A percentile compares a stretch with the other conserved stretches of the same genome.
Conservation (phyloP, 2,113 vertebrate species). For the Rafetus swinhoei region DNA sequence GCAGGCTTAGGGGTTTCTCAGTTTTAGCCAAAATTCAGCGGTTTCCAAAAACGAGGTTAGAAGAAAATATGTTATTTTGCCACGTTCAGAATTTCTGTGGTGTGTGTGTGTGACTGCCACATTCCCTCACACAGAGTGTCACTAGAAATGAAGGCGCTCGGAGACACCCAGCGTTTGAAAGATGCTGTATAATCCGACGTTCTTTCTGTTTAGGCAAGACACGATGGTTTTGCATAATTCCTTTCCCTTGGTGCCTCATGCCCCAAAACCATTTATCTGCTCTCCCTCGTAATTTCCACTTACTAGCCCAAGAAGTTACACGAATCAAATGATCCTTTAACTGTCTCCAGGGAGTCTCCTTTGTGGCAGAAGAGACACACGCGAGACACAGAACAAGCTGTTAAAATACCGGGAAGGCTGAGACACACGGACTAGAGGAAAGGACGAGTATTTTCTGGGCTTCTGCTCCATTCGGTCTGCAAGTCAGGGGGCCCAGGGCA, state of each 20-base stretch:
- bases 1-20: background rate
- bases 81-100: background rate
- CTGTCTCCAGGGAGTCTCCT: background rate
- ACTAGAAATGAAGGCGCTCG: background rate
- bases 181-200: background rate
- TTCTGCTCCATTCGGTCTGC: background rate
- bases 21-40: background rate
- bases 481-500: background rate
- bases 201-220: background rate
- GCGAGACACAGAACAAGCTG: background rate
- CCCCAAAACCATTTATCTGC: background rate
- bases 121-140: background rate
- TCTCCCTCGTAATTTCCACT: background rate
- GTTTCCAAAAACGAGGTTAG: background rate
- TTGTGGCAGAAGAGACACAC: background rate
- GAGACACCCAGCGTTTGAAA: background rate
- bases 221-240: background rate
- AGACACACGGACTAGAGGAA: background rate
- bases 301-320: background rate
- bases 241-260: background rate
- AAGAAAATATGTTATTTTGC: background rate
- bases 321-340: background rate
- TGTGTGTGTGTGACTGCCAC: background rate
- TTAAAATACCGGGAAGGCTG: background rate
- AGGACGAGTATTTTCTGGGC: background rate